Evolutionary conservation across 2,113 vertebrate genomes (phyloP), one percentile per base, ranked within the genome.

Genomic region (Tinamus guttatus): DNA sequence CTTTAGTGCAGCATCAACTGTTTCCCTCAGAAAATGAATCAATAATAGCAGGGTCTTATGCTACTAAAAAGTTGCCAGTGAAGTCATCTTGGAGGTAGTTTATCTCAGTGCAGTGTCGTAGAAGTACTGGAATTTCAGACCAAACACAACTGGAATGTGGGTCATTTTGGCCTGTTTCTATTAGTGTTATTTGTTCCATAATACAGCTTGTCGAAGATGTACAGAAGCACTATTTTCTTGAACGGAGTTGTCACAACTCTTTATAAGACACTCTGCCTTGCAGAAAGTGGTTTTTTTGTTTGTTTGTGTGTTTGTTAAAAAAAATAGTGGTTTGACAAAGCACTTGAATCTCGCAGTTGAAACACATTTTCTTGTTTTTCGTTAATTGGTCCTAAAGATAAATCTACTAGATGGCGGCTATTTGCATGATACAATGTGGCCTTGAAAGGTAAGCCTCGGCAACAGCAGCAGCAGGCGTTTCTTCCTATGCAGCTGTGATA

Each of bases 61-160:
- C 68, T 86, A 47, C 43, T 34, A 38, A 77, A 90, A 77, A 21
- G 38, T n/a, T 34, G 59, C 59, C 0, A 0, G 11, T 24, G 34
- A 84, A 59, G 22, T 5, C 5, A 38, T 59, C n/a, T 59, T 20
- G 2, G 14, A 34, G 81, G 54, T 38, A 41, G 27, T 83, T 88
- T 88, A 38, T 64, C 63, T 87, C 59, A 49, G n/a, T 52, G n/a
- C 16, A 6, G 28, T 0, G 0, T n/a, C n/a, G 58, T 2, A 75
- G 70, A 79, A 82, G 51, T 3, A 51, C 8, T 5, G 7, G 77
- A 58, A 77, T 89, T 92, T 89, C 45, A 77, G 73, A 81, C 45
- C 56, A 77, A 54, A 68, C 2, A 56, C 34, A 32, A 54, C 38
- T 0, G 0, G 63, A 92, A 73, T 5, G 0, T 25, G 21, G n/a